These are phyloP conservation scores for Chaetogeoica ovagalla DNA, from an alignment of 2,888 invertebrate species.

Conservation along the genomic window DNA sequence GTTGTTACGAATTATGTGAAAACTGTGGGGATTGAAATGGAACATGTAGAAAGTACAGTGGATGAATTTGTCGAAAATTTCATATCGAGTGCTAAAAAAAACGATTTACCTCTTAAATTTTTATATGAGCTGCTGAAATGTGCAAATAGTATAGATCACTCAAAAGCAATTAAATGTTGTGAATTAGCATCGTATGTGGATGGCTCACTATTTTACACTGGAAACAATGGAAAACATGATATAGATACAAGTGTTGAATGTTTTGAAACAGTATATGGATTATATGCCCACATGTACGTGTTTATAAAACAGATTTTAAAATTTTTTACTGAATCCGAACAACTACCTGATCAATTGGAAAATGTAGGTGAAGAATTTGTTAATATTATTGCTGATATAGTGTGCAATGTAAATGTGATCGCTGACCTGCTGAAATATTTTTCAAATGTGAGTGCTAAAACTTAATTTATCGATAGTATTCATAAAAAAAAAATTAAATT, in stretches of 20 bases:
- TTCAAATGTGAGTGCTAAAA: conserved; percentile 40
- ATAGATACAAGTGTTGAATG: conserved; percentile 21
- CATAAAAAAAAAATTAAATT: background rate
- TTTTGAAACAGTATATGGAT: conserved; percentile 27
- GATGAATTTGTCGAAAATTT: conserved; percentile 46
- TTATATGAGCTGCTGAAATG: conserved; percentile 24
- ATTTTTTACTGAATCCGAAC: conserved; percentile 14
- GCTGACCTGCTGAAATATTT: conserved; percentile 36
- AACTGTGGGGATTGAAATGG: conserved; percentile 2
- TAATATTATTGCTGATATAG: conserved; percentile 20
- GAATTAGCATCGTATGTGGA: conserved; percentile 36
- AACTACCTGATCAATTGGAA: background rate
- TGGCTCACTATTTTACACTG: conserved; percentile 37
- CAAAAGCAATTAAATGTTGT: conserved; percentile 41
- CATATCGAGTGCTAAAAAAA: conserved; percentile 3
- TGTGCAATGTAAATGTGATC: conserved; percentile 34
- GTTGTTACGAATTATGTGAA: conserved; percentile 34
- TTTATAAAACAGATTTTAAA: conserved; percentile 38
- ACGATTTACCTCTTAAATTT: conserved; percentile 16
- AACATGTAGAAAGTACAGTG: conserved; percentile 42
- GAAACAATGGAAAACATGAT: background rate
- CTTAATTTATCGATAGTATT: background rate
- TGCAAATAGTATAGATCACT: conserved; percentile 26
- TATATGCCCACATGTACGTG: conserved; percentile 43
- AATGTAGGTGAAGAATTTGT: conserved; percentile 31